These are phyloP conservation scores for Vipera latastei DNA, from an alignment of 2,797 vertebrate species.

Conservation along the genomic window DNA sequence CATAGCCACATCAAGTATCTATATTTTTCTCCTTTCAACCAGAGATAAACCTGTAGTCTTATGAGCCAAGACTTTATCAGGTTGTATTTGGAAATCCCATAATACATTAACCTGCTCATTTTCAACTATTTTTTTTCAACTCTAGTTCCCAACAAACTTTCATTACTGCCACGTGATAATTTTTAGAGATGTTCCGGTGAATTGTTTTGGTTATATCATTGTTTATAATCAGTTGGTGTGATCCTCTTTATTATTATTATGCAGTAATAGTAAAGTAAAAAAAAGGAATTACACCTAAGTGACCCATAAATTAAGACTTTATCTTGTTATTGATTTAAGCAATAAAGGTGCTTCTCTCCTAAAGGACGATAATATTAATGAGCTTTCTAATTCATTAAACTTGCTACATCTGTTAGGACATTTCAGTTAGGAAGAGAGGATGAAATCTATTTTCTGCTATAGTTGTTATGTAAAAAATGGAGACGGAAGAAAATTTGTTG, in stretches of 20 bases:
- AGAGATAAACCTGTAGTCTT: not conserved
- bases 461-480: conserved; percentile 20
- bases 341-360: conserved; percentile 63
- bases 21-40: not conserved
- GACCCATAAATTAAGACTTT: conserved; percentile 68
- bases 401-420: conserved; percentile 67
- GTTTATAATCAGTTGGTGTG: not conserved
- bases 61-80: not conserved
- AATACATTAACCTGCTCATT: not conserved
- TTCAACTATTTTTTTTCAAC: not conserved
- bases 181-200: not conserved
- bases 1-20: not conserved
- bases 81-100: not conserved
- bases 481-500: conserved; percentile 44
- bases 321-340: conserved; percentile 53
- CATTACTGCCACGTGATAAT: not conserved
- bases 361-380: conserved; percentile 50
- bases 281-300: conserved; percentile 47
- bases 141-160: not conserved
- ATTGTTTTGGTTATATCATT: not conserved
- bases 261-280: conserved; percentile 48
- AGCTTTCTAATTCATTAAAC: conserved; percentile 60
- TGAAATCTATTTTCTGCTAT: conserved; percentile 64
- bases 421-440: conserved; percentile 61
- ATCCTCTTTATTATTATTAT: not conserved